Evolutionary conservation across 2,113 vertebrate genomes (phyloP).

Genomic region (Ramphastos sulfuratus): DNA sequence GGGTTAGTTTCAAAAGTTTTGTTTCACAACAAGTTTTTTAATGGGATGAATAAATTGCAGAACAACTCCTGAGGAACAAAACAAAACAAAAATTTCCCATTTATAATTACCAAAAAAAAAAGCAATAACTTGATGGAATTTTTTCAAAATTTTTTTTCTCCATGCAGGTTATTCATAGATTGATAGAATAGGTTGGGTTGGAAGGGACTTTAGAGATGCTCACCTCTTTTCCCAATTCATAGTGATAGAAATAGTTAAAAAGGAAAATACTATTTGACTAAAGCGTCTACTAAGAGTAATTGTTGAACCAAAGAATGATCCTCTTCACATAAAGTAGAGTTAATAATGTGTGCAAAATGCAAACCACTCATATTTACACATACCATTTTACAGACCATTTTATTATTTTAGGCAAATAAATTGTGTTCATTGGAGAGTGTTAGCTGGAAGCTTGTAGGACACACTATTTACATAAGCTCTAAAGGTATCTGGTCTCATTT

Average conservation of each 20-base stretch:
- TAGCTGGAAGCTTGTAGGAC: neutral
- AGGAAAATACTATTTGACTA: neutral
- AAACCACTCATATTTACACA: neutral
- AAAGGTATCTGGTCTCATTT: neutral
- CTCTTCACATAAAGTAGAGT: neutral
- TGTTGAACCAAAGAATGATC: neutral
- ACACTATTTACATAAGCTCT: neutral
- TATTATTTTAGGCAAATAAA: neutral
- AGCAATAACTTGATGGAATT: neutral
- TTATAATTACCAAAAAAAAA: neutral
- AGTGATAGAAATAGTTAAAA: conserved; percentile 11
- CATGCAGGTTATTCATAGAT: neutral
- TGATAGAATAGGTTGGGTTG: too few species aligned
- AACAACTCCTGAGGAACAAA: neutral
- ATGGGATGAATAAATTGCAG: neutral
- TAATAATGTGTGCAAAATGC: neutral
- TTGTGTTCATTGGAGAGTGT: neutral
- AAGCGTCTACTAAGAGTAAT: neutral
- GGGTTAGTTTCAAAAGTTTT: conserved; percentile 9
- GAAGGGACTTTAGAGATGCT: neutral
- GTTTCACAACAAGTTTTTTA: conserved; percentile 21
- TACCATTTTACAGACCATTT: neutral
- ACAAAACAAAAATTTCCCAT: neutral
- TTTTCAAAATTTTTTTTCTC: neutral
- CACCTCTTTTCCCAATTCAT: neutral